These are phyloP conservation scores for Drosophila sulfurigaster DNA, from an alignment of 1,140 invertebrate genomes.

Conservation along the genomic window DNA sequence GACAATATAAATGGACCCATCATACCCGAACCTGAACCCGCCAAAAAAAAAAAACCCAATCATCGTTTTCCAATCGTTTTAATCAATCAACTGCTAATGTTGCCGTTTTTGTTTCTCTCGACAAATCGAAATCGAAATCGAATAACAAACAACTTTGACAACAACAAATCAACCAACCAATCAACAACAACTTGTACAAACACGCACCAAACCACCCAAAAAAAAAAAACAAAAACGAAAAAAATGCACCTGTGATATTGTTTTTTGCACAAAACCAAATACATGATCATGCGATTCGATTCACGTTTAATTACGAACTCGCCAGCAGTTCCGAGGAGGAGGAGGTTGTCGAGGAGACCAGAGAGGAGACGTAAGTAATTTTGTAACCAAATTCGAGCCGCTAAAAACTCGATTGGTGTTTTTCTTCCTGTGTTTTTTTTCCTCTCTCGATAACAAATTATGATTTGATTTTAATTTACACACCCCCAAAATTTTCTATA, in stretches of 20 bases:
- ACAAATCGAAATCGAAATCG: constrained; percentile 36
- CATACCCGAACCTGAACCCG: constrained; percentile 10
- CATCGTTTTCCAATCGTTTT: constrained; percentile 35
- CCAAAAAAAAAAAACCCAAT: neutral
- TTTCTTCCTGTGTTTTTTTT: constrained; percentile 42
- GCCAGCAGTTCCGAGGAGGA: constrained; percentile 88
- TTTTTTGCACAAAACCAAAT: constrained; percentile 64
- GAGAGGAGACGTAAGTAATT: constrained; percentile 89
- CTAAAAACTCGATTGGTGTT: constrained; percentile 70
- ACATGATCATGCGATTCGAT: constrained; percentile 32
- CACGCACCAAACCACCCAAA: constrained; percentile 39
- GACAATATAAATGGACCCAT: constrained; percentile 10
- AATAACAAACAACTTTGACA: constrained; percentile 45
- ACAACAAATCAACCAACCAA: constrained; percentile 17
- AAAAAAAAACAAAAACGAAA: constrained; percentile 39
- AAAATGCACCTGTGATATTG: constrained; percentile 53
- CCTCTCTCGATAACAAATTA: constrained; percentile 21
- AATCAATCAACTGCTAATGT: constrained; percentile 75
- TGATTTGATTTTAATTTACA: constrained; percentile 42
- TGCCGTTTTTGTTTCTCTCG: constrained; percentile 74
- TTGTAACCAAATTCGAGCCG: constrained; percentile 67
- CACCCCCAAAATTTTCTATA: constrained; percentile 29
- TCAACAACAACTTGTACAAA: constrained; percentile 45
- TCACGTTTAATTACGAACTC: constrained; percentile 73
- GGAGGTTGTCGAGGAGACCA: constrained; percentile 87